Base-by-base conservation (phyloP, 1,140 invertebrate genomes). In the Gonioctena quinquepunctata region DNA sequence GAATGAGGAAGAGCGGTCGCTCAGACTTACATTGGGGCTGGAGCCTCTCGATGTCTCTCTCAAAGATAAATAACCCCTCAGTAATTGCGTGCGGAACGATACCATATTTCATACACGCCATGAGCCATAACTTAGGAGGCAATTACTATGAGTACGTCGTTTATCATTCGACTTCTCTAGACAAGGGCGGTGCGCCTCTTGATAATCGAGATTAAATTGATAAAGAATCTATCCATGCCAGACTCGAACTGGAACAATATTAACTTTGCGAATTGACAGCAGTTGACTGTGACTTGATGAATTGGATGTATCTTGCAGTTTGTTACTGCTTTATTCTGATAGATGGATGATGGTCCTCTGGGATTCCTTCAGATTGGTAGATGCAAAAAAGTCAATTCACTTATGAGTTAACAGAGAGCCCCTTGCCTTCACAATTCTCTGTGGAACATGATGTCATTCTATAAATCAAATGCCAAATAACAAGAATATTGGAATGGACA, bases 41-140 rank as follows among this genome's bases (percentile, higher is more conserved):
- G 22, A 54, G 59, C 23, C 59, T 66, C 23, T 64, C 62, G 16
- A 23, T 52, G 21, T 72, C 69, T 70, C 76, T 73, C 63, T 63
- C 72, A 74, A 85, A 86, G 84, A 86, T 86, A 86, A 86, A 86
- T 86, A 86, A 85, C 85, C 81, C 77, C 77, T 77, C 82, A 81
- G 84, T 86, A 86, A 86, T 86, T 86, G 85, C 85, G 84, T 85
- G 84, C 79, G 80, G 85, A 86, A 81, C 85, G 83, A 85, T 85
- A 84, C 84, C 85, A 86, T 86, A 86, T 86, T 86, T 86, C 85
- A 86, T 86, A 83, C 78, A 79, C 81, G 82, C 83, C 83, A 85
- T 85, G 82, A 83, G 83, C 85, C 85, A 86, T 86, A 86, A 86
- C 84, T 86, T 86, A 85, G 82, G 75, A 85, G 85, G 85, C 85